These are phyloP conservation scores for Ictidomys tridecemlineatus DNA, from an alignment of 2,113 vertebrate species.

Conservation along the genomic window DNA sequence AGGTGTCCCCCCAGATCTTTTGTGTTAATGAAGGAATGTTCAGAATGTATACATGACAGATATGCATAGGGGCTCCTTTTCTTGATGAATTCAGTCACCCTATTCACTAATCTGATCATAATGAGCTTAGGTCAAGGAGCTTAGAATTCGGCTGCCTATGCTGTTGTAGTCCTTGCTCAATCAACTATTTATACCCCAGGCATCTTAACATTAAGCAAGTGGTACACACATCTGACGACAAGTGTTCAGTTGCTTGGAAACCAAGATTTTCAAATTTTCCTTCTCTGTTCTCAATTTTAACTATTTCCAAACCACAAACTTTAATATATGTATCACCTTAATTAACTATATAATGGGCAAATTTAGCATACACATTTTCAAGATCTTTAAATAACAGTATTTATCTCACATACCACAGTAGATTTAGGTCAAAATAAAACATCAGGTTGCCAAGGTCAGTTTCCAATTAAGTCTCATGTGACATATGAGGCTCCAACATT, in stretches of 20 bases:
- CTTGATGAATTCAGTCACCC: neutral
- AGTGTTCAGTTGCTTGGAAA: constrained; percentile 69
- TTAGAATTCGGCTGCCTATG: constrained; percentile 26
- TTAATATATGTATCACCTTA: constrained; percentile 6
- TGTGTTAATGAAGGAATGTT: too few species aligned
- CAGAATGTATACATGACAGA: neutral
- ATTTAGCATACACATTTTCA: constrained; percentile 10
- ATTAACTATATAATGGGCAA: constrained; percentile 19
- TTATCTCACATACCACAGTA: neutral
- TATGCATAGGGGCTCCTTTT: neutral
- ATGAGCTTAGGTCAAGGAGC: neutral
- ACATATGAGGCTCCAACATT: neutral
- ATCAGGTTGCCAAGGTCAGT: neutral
- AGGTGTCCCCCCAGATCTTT: too few species aligned
- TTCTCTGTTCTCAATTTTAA: constrained; percentile 56
- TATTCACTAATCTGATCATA: neutral
- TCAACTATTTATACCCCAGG: constrained; percentile 63
- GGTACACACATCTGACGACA: constrained; percentile 24
- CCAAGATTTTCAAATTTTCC: constrained; percentile 41
- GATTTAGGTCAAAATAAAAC: constrained; percentile 59
- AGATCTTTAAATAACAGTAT: neutral
- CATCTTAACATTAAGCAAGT: constrained; percentile 60
- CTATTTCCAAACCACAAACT: constrained; percentile 20
- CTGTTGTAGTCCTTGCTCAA: constrained; percentile 29
- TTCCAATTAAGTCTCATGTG: neutral